These are phyloP conservation scores for Oconnorella tubifera DNA, from an alignment of 2,888 invertebrate species.

Conservation along the genomic window DNA sequence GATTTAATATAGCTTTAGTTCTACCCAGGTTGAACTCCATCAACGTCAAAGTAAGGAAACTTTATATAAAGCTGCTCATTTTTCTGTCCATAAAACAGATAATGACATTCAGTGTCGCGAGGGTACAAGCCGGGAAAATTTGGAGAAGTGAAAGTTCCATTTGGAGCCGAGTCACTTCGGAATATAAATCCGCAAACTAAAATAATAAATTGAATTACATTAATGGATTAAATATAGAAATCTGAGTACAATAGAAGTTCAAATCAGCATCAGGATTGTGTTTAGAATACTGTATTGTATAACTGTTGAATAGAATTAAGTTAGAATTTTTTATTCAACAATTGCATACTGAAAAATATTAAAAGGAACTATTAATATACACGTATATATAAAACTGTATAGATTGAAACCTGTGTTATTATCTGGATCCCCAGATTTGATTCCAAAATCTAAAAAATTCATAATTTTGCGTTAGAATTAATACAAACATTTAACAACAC, in stretches of 20 bases:
- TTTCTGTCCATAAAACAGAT: slow-evolving; percentile 77
- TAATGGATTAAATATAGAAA: background rate
- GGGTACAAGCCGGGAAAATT: slow-evolving; percentile 79
- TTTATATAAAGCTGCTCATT: slow-evolving; percentile 79
- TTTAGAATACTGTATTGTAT: too few species aligned
- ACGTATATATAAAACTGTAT: too few species aligned
- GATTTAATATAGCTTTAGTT: too few species aligned
- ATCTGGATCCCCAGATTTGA: slow-evolving; percentile 17
- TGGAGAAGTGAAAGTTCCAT: slow-evolving; percentile 76
- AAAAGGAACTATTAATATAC: too few species aligned
- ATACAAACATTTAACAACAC: slow-evolving; percentile 3
- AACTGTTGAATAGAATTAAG: too few species aligned
- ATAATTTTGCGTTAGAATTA: too few species aligned
- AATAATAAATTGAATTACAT: background rate
- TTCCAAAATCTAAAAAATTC: slow-evolving; percentile 16
- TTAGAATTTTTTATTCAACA: too few species aligned
- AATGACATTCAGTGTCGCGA: slow-evolving; percentile 75
- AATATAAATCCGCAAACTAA: slow-evolving; percentile 59
- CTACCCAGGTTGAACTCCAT: slow-evolving; percentile 82
- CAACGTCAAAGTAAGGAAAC: slow-evolving; percentile 83
- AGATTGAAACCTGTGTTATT: slow-evolving; percentile 2
- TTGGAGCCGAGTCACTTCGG: slow-evolving; percentile 39
- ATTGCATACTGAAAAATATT: too few species aligned
- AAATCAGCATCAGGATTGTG: too few species aligned
- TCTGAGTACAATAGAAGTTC: too few species aligned